Evolutionary conservation across 2,113 vertebrate genomes (phyloP).

Genomic region (Uria aalge): DNA sequence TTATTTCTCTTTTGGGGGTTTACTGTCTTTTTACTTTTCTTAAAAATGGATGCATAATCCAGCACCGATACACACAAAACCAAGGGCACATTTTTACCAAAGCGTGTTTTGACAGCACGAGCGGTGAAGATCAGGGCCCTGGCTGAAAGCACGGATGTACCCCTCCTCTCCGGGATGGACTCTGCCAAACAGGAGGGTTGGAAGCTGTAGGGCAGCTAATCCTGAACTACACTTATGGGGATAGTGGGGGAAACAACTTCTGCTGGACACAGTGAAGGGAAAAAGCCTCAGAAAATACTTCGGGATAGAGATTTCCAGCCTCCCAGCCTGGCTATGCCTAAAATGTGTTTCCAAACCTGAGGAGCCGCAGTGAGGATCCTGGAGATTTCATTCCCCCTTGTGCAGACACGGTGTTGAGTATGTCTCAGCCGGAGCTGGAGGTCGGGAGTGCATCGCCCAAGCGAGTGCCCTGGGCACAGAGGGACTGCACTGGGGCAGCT

Average conservation of each 20-base stretch:
- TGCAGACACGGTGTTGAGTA: not conserved
- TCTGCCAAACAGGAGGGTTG: not conserved
- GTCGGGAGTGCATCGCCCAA: not conserved
- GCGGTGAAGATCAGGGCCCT: not conserved
- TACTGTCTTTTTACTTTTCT: not conserved
- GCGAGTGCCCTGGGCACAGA: not conserved
- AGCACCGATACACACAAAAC: not conserved
- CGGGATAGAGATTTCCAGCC: not conserved
- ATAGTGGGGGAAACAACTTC: not conserved
- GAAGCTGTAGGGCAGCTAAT: not conserved
- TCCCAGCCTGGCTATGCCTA: not conserved
- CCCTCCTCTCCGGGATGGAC: not conserved
- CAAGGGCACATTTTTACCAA: not conserved
- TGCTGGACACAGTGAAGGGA: not conserved
- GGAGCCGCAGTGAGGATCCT: not conserved
- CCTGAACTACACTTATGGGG: fast-evolving
- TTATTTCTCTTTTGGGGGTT: not conserved
- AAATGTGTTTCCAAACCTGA: not conserved
- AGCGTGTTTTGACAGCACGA: not conserved
- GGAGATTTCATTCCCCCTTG: not conserved
- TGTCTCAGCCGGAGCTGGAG: not conserved
- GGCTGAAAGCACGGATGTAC: not conserved
- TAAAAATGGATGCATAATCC: not conserved
- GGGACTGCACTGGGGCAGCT: not conserved
- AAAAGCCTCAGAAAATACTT: not conserved